These are phyloP conservation scores for Hydrocynus forskahlii DNA, from an alignment of 2,797 vertebrate genomes.

Conservation along the genomic window DNA sequence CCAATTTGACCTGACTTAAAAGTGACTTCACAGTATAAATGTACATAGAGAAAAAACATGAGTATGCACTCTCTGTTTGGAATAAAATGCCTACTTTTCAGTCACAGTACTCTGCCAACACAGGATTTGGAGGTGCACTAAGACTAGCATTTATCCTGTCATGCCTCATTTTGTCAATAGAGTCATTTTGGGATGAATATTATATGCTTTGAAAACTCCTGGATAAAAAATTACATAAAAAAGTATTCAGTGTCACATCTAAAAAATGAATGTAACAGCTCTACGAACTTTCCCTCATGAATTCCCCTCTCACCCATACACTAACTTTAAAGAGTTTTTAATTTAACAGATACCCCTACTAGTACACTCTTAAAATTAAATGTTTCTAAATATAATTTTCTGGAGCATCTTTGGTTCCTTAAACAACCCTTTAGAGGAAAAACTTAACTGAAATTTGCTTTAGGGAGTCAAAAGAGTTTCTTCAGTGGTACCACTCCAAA, in stretches of 20 bases:
- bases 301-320: not conserved
- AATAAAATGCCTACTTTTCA: not conserved
- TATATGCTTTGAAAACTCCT: not conserved
- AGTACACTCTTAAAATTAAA: not conserved
- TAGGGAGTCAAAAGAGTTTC: not conserved
- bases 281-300: not conserved
- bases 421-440: not conserved
- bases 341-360: not conserved
- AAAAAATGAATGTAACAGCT: not conserved
- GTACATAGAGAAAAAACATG: not conserved
- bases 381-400: not conserved
- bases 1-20: no score
- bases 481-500: not conserved
- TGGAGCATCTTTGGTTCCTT: not conserved
- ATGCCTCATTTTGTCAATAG: conserved; percentile 3
- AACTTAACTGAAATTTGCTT: not conserved
- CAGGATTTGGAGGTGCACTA: not conserved
- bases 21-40: not conserved
- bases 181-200: conserved; percentile 9
- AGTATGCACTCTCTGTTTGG: not conserved
- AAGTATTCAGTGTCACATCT: not conserved
- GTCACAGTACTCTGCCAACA: not conserved
- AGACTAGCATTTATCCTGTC: not conserved
- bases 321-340: not conserved
- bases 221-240: not conserved